These are phyloP conservation scores for Denticeps clupeoides DNA, from an alignment of 2,797 vertebrate species.

Conservation along the genomic window DNA sequence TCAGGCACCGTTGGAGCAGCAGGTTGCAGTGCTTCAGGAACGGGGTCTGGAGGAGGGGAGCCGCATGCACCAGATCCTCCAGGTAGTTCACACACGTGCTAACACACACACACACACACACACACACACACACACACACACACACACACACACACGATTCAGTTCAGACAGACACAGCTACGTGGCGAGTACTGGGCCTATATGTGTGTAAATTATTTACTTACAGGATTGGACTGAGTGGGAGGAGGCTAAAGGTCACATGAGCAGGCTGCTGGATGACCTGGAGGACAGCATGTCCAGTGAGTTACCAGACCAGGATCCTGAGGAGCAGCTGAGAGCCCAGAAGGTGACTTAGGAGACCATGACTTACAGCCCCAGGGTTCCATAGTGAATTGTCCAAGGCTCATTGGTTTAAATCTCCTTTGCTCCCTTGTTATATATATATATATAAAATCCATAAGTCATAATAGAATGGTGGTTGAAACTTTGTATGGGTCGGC, in stretches of 20 bases:
- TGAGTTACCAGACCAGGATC: conserved; percentile 58
- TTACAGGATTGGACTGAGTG: conserved; percentile 69
- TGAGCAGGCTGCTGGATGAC: conserved; percentile 64
- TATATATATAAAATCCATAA: too few species aligned
- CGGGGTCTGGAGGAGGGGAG: conserved; percentile 55
- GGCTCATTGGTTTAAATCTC: too few species aligned
- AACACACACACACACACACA: conserved; percentile 23
- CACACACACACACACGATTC: background rate
- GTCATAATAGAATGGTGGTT: too few species aligned
- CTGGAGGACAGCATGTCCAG: conserved; percentile 53
- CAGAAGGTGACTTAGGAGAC: too few species aligned
- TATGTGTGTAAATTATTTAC: too few species aligned
- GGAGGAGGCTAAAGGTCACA: conserved; percentile 53
- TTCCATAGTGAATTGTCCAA: too few species aligned
- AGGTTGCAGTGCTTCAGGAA: conserved; percentile 54
- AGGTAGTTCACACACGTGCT: too few species aligned
- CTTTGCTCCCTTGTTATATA: too few species aligned
- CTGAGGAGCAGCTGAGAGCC: conserved; percentile 53
- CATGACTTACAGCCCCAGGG: too few species aligned
- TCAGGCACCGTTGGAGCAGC: conserved; percentile 54
- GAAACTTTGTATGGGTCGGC: too few species aligned
- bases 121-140: background rate
- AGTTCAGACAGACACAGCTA: too few species aligned
- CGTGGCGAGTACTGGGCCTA: too few species aligned
- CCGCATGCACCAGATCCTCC: conserved; percentile 56